phyloP scores from a whole-genome alignment of 2,113 vertebrate species.

The Otocyon megalotis region DNA sequence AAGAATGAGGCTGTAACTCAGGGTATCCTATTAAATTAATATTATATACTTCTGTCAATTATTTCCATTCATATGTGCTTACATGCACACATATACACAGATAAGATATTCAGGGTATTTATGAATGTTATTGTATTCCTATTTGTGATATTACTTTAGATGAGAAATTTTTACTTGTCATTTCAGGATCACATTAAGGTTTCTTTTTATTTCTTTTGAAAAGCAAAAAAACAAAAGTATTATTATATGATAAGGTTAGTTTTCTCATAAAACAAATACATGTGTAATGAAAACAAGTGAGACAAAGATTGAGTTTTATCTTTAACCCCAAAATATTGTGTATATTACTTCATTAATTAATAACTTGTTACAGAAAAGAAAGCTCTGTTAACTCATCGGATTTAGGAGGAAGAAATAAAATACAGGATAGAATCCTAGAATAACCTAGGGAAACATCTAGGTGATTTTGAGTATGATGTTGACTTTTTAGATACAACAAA shows the following conservation, averaged over 20 bases:
- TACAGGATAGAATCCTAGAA: background rate
- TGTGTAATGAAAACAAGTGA: background rate
- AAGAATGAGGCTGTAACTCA: slow-evolving; percentile 72
- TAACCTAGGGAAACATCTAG: background rate
- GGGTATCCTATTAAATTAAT: slow-evolving; percentile 74
- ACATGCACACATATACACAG: background rate
- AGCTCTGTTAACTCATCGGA: background rate
- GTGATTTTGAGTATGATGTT: background rate
- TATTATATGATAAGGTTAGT: background rate
- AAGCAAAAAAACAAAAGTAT: background rate
- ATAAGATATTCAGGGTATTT: slow-evolving; percentile 52
- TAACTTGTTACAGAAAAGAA: background rate
- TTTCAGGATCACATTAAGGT: background rate
- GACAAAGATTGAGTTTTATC: background rate
- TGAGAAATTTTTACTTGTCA: background rate
- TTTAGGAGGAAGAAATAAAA: background rate
- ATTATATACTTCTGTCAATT: slow-evolving; percentile 59
- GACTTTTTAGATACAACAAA: background rate
- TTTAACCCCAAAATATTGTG: background rate
- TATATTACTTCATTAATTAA: background rate
- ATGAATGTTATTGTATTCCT: slow-evolving; percentile 38
- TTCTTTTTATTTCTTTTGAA: background rate
- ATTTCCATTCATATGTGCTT: slow-evolving; percentile 21
- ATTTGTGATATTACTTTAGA: background rate
- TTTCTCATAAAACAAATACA: background rate